These are phyloP conservation scores for Eremophila alpestris DNA, from an alignment of 2,797 vertebrate genomes.

Conservation along the genomic window DNA sequence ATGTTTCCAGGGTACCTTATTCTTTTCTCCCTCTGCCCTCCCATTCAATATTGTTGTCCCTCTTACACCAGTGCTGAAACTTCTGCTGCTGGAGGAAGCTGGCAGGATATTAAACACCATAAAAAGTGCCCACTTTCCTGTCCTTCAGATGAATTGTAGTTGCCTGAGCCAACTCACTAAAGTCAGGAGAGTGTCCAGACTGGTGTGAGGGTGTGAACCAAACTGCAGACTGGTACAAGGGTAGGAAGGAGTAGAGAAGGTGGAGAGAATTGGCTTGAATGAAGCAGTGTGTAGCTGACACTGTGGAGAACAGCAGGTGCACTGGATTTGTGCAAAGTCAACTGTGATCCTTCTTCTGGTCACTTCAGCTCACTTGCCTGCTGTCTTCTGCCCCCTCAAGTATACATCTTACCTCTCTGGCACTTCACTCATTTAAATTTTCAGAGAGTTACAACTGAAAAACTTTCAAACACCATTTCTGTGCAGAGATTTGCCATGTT, in stretches of 20 bases:
- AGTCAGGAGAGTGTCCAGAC: not conserved
- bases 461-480: not conserved
- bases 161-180: not conserved
- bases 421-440: not conserved
- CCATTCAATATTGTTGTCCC: not conserved
- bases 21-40: not conserved
- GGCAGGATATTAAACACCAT: not conserved
- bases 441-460: not conserved
- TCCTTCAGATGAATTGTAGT: not conserved
- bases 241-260: not conserved
- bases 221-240: not conserved
- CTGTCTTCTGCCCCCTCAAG: not conserved
- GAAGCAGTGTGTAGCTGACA: not conserved
- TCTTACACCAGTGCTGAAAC: not conserved
- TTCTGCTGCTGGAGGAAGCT: not conserved
- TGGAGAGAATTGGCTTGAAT: not conserved
- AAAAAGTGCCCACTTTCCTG: not conserved
- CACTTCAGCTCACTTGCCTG: not conserved
- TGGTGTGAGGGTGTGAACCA: not conserved
- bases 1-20: not conserved
- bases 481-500: not conserved
- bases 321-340: not conserved
- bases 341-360: not conserved
- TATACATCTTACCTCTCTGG: not conserved
- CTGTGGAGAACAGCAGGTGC: not conserved